Evolutionary conservation across 2,888 invertebrate species (phyloP).

Genomic region (Micropterix aruncella): DNA sequence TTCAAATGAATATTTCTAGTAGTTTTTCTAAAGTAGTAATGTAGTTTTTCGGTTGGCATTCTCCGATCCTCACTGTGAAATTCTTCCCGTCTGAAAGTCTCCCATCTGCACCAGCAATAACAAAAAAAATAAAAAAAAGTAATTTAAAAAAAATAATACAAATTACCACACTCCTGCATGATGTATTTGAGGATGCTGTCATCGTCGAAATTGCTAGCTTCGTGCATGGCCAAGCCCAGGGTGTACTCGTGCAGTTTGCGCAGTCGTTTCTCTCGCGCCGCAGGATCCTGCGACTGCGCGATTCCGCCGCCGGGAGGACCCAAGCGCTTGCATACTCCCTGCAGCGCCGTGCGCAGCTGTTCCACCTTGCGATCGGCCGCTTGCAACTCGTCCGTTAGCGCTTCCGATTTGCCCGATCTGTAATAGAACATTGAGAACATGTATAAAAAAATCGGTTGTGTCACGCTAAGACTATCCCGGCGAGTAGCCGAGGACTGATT

Average conservation of each 20-base stretch:
- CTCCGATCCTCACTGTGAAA: too few species aligned
- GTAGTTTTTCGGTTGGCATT: too few species aligned
- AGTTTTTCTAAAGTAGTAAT: too few species aligned
- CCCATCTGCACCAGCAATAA: too few species aligned
- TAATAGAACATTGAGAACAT: conserved; percentile 6
- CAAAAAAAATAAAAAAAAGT: not conserved
- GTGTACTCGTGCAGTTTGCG: conserved; percentile 82
- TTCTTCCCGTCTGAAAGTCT: too few species aligned
- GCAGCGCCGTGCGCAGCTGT: conserved; percentile 54
- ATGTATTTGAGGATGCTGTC: conserved; percentile 45
- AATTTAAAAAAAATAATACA: conserved; percentile 16
- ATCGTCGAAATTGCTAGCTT: conserved; percentile 46
- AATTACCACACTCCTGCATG: conserved; percentile 41
- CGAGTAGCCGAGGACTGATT: too few species aligned
- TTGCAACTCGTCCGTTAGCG: conserved; percentile 68
- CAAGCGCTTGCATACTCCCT: conserved; percentile 46
- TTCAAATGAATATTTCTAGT: too few species aligned
- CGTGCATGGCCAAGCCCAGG: conserved; percentile 63
- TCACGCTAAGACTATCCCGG: too few species aligned
- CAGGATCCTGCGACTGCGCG: conserved; percentile 42
- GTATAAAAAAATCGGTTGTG: too few species aligned
- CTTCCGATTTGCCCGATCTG: conserved; percentile 76
- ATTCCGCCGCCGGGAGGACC: conserved; percentile 30
- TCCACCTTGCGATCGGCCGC: conserved; percentile 73
- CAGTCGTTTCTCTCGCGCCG: conserved; percentile 56